Evolutionary conservation across 1,140 invertebrate species (phyloP), one percentile per base, ranked within the genome.

Genomic region (Drosophila sturtevanti): DNA sequence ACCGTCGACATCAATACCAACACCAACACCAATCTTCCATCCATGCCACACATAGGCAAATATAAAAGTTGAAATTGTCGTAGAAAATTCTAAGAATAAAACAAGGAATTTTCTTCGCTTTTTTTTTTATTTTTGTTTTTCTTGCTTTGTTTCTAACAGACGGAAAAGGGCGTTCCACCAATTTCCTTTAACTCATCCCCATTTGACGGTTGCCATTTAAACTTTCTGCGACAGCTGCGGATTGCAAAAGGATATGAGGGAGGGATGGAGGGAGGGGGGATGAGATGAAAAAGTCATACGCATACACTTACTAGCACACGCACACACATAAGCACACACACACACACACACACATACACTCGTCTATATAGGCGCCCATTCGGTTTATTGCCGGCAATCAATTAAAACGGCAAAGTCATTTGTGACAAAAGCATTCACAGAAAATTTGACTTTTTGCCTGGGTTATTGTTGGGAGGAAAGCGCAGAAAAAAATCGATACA

Each of bases 61-160:
- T 81, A 85, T 81, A 85, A 87, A 85, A 85, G 81, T 85, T 81
- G 78, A 87, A 87, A 85, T 85, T 85, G 81, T 85, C 82, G 82
- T 35, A 58, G 38, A 75, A 81, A 87, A 75, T 81, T 87, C 81
- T 72, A 78, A 81, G 81, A 81, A 85, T 81, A 81, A 74, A 86
- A 71, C 74, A 73, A 48, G 64, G 58, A 74, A 85, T 80, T 73
- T 80, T 77, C 77, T 34, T 18, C 9, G 44, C 12, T 51, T 11
- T 51, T 6, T 51, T 56, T 11, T 48, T 4, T 48, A 21, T 44
- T 44, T 16, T 41, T 41, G 4, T 24, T 31, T 31, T 31, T 31
- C 3, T 31, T 16, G 41, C 41, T 44, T 44, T 44, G 41, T 44
- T 44, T 48, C 77, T 66, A 60, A 64, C 68, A 72, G 76, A 70